A percentile compares a stretch with the other conserved stretches of the same genome.
These are phyloP conservation scores for Muscicapa adusta DNA, from an alignment of 2,113 vertebrate genomes.

Conservation along the genomic window DNA sequence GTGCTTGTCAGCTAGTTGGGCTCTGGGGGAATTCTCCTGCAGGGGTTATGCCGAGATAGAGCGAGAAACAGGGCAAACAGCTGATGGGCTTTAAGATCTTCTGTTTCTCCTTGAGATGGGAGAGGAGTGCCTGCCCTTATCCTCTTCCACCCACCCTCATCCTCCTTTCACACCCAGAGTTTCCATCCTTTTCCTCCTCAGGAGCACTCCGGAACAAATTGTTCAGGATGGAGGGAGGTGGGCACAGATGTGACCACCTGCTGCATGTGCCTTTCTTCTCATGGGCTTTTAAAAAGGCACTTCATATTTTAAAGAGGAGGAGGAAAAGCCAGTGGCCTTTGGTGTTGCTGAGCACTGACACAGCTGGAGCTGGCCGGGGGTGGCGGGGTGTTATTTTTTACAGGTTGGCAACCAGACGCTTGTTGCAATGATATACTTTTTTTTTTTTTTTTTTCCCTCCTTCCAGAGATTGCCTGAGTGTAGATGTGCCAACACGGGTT, in stretches of 20 bases:
- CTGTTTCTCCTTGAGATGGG: not conserved
- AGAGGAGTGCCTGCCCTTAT: constrained; percentile 19
- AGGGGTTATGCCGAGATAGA: not conserved
- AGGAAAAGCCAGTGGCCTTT: constrained; percentile 62
- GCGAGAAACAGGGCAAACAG: constrained; percentile 22
- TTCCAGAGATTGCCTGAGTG: constrained; percentile 43
- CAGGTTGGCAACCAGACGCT: constrained; percentile 60
- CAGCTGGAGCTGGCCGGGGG: constrained; percentile 57
- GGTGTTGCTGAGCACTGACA: constrained; percentile 57
- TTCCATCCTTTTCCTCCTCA: constrained; percentile 57
- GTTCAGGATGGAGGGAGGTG: constrained; percentile 63
- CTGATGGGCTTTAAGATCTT: constrained; percentile 34
- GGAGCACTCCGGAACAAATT: constrained; percentile 69
- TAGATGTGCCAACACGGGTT: constrained; percentile 66
- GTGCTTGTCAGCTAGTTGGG: constrained; percentile 31
- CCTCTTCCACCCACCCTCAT: constrained; percentile 34
- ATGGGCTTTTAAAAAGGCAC: constrained; percentile 62
- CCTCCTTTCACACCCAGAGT: constrained; percentile 7
- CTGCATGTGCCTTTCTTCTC: constrained; percentile 71
- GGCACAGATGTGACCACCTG: constrained; percentile 79
- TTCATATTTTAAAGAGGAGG: constrained; percentile 66
- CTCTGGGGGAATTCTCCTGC: constrained; percentile 47
- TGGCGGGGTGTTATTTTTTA: constrained; percentile 27
- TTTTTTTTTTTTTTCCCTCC: not conserved
- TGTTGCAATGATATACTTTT: constrained; percentile 20